These are phyloP conservation scores for Ericerus pela DNA, from an alignment of 1,140 invertebrate genomes.

Conservation along the genomic window DNA sequence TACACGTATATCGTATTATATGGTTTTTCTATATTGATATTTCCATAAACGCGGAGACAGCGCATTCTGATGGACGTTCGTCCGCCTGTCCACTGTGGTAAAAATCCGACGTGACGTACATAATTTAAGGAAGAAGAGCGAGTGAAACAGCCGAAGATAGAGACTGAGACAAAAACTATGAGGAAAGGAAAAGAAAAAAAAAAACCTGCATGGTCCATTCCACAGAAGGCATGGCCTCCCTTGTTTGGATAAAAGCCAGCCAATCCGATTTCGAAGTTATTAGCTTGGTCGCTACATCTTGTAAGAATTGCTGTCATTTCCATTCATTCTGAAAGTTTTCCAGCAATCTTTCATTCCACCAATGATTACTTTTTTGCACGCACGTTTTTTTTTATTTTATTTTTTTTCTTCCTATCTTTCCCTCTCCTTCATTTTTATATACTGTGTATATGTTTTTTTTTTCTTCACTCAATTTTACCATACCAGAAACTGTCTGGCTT, in stretches of 20 bases:
- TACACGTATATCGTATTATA: neutral
- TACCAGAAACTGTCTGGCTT: conserved; percentile 1
- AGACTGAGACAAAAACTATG: too few species aligned
- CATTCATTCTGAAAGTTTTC: conserved; percentile 3
- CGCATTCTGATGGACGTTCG: conserved; percentile 10
- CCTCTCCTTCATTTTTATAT: neutral
- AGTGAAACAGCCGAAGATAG: too few species aligned
- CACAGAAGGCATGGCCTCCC: conserved; percentile 5
- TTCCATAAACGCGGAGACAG: conserved; percentile 11
- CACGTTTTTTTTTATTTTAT: neutral
- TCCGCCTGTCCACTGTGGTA: neutral
- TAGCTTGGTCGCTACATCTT: conserved; percentile 1
- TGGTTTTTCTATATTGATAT: conserved; percentile 5
- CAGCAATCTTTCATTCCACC: conserved; percentile 4
- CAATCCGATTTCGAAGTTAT: conserved; percentile 1
- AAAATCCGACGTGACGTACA: neutral
- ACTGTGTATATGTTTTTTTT: neutral
- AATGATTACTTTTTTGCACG: conserved; percentile 5
- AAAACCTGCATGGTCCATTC: conserved; percentile 1
- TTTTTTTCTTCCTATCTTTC: neutral
- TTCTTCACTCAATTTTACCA: conserved; percentile 7
- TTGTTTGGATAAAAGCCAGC: conserved; percentile 8
- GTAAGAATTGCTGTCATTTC: conserved; percentile 7
- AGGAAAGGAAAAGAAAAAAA: too few species aligned
- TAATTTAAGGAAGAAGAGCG: too few species aligned